Conservation (phyloP, 2,888 invertebrate genomes). For the Nebria salina region DNA sequence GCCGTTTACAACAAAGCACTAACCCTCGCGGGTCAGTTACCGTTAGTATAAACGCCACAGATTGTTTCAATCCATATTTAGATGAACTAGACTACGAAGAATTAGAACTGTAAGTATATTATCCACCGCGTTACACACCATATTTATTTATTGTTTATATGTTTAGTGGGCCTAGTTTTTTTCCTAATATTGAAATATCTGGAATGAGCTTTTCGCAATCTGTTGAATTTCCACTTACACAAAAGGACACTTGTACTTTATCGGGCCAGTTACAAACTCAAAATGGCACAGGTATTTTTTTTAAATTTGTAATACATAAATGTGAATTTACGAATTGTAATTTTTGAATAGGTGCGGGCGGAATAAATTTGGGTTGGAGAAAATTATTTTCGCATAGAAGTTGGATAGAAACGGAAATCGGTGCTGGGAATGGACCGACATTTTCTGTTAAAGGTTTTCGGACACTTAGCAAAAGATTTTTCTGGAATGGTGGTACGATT, state of each 20-base stretch:
- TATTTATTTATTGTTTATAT: conserved; percentile 17
- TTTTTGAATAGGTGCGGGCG: conserved; percentile 69
- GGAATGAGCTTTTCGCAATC: conserved; percentile 93
- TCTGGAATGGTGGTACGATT: conserved; percentile 79
- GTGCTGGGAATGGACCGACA: conserved; percentile 85
- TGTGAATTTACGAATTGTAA: conserved; percentile 50
- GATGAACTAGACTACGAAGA: conserved; percentile 71
- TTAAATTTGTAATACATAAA: conserved; percentile 19
- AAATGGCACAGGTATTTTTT: conserved; percentile 74
- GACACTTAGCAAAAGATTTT: conserved; percentile 77
- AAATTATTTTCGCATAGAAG: conserved; percentile 83
- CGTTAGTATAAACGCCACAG: conserved; percentile 91
- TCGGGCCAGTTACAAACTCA: conserved; percentile 85
- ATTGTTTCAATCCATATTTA: conserved; percentile 86
- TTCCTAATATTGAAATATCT: conserved; percentile 88
- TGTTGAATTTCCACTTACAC: conserved; percentile 90
- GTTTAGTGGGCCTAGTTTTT: conserved; percentile 63
- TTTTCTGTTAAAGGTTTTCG: conserved; percentile 82
- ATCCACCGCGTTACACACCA: too few relatives aligned
- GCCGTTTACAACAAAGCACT: conserved; percentile 86
- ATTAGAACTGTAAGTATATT: conserved; percentile 55
- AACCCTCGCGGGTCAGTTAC: conserved; percentile 91
- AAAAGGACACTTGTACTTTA: conserved; percentile 84
- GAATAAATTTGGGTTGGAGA: conserved; percentile 80
- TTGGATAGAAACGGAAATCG: conserved; percentile 87